Conservation (phyloP, 1,140 invertebrate species). For the Armadillidium nasatum region DNA sequence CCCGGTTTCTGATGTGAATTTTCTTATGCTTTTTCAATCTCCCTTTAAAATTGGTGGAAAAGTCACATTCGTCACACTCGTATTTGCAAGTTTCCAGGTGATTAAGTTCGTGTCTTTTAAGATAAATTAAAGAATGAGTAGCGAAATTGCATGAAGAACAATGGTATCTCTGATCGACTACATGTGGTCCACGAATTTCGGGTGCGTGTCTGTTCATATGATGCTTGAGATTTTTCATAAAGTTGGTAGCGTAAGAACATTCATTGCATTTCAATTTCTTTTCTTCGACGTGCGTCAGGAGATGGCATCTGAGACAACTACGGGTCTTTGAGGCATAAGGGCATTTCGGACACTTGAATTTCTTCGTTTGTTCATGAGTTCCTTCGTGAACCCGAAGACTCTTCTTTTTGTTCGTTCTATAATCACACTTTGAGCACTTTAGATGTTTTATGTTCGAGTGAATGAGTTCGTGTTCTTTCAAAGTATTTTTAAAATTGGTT, state of each 20-base stretch:
- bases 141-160: not conserved
- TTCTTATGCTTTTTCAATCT: not conserved
- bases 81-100: not conserved
- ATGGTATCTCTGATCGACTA: not conserved
- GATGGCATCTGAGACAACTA: not conserved
- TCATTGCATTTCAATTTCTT: not conserved
- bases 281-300: not conserved
- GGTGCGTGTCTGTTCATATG: not conserved
- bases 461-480: not conserved
- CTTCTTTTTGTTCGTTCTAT: not conserved
- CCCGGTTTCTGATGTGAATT: not conserved
- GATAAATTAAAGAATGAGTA: not conserved
- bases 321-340: not conserved
- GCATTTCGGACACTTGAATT: not conserved
- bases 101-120: not conserved
- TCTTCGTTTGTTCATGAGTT: not conserved
- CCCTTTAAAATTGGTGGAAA: not conserved
- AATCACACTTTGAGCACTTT: constrained; percentile 3
- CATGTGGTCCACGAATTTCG: not conserved
- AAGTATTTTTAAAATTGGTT: not conserved
- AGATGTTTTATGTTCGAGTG: not conserved
- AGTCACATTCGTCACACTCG: not conserved
- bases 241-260: not conserved
- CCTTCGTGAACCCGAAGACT: not conserved
- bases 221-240: not conserved